Base-by-base conservation (phyloP, 2,797 vertebrate species). In the Orestias chungarensis region DNA sequence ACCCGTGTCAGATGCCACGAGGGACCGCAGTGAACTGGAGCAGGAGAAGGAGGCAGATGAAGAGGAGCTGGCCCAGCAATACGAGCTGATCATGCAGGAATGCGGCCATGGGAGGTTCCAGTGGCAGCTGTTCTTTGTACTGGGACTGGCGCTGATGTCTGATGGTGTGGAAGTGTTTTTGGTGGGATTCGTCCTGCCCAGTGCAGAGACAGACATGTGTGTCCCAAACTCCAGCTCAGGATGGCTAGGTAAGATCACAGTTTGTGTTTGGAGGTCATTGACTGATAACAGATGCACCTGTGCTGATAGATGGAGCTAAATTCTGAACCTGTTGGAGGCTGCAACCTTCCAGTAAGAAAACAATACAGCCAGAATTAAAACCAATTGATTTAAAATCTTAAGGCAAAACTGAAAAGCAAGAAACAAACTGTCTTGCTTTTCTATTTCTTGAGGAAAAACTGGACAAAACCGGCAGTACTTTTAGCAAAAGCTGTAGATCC, bases 121-220 rank as follows among this genome's bases (percentile, higher is more conserved):
- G 89, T 99, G 97, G 97, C 95, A 96, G 81, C 96, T 99, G 35
- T 99, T 97, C 94, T 96, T 99, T 49, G 97, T 98, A 2, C 89
- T 99, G 38, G 97, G 97, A 67, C 93, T 99, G 95, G 97, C 97
- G 8, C 95, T 99, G 57, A 99, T 99, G 97, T 97, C 97, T 0
- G 97, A 99, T 0, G 97, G 97, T 0, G 96, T 99, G 66, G 97
- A 99, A 87, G 97, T 99, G 86, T 99, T 99, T 70, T 96, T 99
- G 0, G 97, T 99, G 75, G 97, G 97, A 74, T 99, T 99, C 6
- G 97, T 99, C 71, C 85, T 99, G 71, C 97, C 97, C 68, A 99
- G 97, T 2, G 97, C 97, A 0, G 97, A 99, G 92, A 98, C 96
- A 2, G 97, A 99, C 89, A 96, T 99, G 92, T 99, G 97, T 59